A percentile compares a stretch with the other conserved stretches of the same genome.
Conservation (phyloP, 2,113 vertebrate genomes). For the Thomomys bottae region DNA sequence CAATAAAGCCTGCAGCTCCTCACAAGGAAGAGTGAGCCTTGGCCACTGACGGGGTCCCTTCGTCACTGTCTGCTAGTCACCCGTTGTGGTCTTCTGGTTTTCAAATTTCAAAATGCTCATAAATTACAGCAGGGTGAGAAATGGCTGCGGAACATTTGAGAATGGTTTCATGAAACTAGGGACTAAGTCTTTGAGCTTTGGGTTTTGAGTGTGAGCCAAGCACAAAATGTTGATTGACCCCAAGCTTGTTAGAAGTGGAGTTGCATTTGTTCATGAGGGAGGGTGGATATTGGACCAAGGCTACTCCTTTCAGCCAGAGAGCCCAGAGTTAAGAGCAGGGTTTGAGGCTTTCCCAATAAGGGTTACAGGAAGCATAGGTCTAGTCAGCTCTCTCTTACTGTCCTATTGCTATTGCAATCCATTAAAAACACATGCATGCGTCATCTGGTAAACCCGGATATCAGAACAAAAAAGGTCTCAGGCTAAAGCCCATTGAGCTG, state of each 20-base stretch:
- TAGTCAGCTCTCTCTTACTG: background rate
- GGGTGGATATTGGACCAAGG: background rate
- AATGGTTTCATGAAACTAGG: background rate
- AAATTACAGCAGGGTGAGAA: background rate
- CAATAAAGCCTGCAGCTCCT: background rate
- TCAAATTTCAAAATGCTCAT: background rate
- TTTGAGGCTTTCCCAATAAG: background rate
- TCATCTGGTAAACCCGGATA: background rate
- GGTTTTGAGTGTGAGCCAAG: background rate
- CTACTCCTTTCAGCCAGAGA: background rate
- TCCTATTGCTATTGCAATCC: background rate
- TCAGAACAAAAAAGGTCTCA: background rate
- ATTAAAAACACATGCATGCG: background rate
- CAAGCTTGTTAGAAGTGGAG: background rate
- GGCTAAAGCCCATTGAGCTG: background rate
- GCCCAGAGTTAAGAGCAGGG: background rate
- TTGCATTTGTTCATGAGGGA: background rate
- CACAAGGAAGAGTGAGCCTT: background rate
- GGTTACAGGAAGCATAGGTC: background rate
- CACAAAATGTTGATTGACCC: background rate
- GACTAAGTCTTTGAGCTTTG: background rate
- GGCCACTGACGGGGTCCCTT: too few species aligned
- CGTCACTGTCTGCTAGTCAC: too few species aligned
- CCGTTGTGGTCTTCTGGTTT: background rate
- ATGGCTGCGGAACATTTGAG: background rate